Conservation (phyloP, 2,113 vertebrate species). For the Rhegmatorhina hoffmannsi region DNA sequence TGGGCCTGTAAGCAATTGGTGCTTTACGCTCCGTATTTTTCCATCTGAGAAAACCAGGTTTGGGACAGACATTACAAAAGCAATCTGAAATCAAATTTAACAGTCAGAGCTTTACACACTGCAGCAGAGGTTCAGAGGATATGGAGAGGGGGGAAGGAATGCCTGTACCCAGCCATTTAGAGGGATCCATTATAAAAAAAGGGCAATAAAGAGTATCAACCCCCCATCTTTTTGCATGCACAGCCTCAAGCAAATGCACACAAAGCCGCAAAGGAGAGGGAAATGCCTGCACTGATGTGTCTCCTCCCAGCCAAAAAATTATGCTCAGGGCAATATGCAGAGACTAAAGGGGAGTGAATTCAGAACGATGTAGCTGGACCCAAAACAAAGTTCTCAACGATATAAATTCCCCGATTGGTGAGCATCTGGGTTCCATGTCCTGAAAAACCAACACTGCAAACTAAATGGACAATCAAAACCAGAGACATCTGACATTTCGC, state of each 20-base stretch:
- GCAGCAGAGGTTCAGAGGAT: background rate
- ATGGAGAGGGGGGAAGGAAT: background rate
- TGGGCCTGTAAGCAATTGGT: background rate
- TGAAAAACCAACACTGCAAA: background rate
- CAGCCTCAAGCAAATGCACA: background rate
- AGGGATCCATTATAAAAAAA: background rate
- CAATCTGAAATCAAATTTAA: background rate
- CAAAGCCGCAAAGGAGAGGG: background rate
- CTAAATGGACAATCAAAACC: background rate
- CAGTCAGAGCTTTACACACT: rapidly evolving
- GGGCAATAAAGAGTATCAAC: background rate
- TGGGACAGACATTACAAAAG: background rate
- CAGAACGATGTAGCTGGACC: background rate
- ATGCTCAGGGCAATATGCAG: background rate
- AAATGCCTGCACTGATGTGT: background rate
- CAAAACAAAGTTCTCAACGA: background rate
- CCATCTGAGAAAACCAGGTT: background rate
- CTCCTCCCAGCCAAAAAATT: background rate
- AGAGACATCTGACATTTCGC: background rate
- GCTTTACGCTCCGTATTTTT: background rate
- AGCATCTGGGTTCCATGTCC: constrained; percentile 10
- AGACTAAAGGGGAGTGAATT: background rate
- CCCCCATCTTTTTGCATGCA: background rate
- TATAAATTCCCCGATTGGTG: background rate
- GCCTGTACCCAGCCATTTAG: background rate